phyloP scores from a whole-genome alignment of 1,140 invertebrate genomes.

The Anoplolepis gracilipes region DNA sequence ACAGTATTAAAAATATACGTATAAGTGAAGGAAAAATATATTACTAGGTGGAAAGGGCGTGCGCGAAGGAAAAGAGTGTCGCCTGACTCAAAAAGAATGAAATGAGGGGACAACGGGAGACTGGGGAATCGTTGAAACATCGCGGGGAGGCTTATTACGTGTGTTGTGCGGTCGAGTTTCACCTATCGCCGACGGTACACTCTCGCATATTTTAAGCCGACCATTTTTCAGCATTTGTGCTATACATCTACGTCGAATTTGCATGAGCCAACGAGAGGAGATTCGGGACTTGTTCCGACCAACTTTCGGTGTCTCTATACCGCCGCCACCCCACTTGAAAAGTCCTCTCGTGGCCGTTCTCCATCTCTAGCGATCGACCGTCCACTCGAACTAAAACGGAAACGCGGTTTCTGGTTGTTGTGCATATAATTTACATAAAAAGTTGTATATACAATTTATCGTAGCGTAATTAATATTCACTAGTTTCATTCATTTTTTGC shows the following conservation, averaged over 20 bases:
- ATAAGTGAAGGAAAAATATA: slow-evolving; percentile 61
- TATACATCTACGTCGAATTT: slow-evolving; percentile 82
- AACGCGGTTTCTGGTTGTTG: background rate
- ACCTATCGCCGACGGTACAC: slow-evolving; percentile 84
- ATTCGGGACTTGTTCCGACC: slow-evolving; percentile 75
- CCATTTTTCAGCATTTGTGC: slow-evolving; percentile 85
- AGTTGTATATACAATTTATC: no score
- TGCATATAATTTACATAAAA: background rate
- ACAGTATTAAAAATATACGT: slow-evolving; percentile 63
- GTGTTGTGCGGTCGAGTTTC: slow-evolving; percentile 72
- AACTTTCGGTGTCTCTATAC: slow-evolving; percentile 70
- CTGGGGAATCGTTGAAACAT: slow-evolving; percentile 70
- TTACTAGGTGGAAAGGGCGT: background rate
- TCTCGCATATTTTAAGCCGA: slow-evolving; percentile 85
- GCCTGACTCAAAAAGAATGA: slow-evolving; percentile 18
- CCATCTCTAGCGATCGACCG: slow-evolving; percentile 41
- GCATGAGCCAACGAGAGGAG: slow-evolving; percentile 74
- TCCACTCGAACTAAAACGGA: slow-evolving; percentile 21
- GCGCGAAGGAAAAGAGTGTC: slow-evolving; percentile 20
- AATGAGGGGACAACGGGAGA: background rate
- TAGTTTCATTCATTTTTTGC: no score
- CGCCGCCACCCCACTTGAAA: slow-evolving; percentile 14
- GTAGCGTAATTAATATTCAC: no score
- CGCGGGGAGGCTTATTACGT: slow-evolving; percentile 76
- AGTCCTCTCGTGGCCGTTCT: background rate